Base-by-base conservation (phyloP, 2,888 invertebrate species). In the Netelia fuscicornis region DNA sequence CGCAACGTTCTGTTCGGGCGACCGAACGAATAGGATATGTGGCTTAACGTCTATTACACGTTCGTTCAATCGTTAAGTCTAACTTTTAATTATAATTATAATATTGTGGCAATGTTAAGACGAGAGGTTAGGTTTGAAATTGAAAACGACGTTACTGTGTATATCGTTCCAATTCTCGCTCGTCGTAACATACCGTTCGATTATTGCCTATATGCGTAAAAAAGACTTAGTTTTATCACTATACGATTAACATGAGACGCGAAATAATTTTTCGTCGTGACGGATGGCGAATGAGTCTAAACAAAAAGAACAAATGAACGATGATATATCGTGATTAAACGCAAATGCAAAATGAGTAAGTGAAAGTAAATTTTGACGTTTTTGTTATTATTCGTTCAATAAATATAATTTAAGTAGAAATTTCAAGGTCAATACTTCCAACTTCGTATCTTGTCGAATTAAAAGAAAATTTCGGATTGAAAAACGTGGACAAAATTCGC, bases 151-250 rank as follows among this genome's bases (percentile, higher is more conserved):
- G 13, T 48, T 13, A 48, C 1, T 48, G 13, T n/a, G 2, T 11
- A n/a, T 10, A 48, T 2, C 13, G 13, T 48, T 13, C 48, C 48
- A 13, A 48, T 48, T 48, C 48, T 23, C 58, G 10, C 17, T 60
- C 58, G 8, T 60, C 67, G 74, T 70, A 74, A 74, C 78, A 81
- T 81, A 64, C 52, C 23, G 68, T 71, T 75, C 54, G 44, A 13
- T 82, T 79, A 71, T 58, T n/a, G 44, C 76, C n/a, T 79, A 79
- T 79, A 79, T 10, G 71, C 58, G 75, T 79, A 79, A 25, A 82
- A 82, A 79, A 70, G 25, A 82, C 48, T 72, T 76, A 37, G 68
- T 13, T 56, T 11, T 13, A 75, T 52, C 67, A 37, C 72, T 77
- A 58, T 58, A 58, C 8, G 20, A 13, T 13, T 48, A 48, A 58